Percentiles rank a stretch among this genome's conserved stretches.
These are phyloP conservation scores for Halcyon leucocephala DNA, from an alignment of 2,797 vertebrate genomes.

Conservation along the genomic window DNA sequence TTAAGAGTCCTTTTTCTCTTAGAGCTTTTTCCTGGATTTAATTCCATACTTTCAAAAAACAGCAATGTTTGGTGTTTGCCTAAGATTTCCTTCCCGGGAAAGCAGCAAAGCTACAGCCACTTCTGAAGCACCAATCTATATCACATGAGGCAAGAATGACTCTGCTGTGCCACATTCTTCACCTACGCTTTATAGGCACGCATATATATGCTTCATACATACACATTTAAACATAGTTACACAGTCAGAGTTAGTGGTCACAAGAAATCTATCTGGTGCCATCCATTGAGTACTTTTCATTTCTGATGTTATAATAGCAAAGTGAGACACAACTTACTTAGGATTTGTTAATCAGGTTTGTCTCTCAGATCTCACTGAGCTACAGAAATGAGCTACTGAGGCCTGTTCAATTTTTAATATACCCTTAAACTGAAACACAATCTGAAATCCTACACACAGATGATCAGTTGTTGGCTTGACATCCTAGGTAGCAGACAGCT, in stretches of 20 bases:
- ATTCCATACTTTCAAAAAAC: not conserved
- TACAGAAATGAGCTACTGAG: not conserved
- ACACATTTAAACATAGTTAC: not conserved
- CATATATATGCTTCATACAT: not conserved
- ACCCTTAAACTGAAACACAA: not conserved
- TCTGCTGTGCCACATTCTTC: not conserved
- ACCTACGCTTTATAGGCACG: not conserved
- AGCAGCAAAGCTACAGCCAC: not conserved
- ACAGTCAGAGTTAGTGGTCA: not conserved
- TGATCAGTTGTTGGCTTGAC: not conserved
- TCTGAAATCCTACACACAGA: not conserved
- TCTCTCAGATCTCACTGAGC: not conserved
- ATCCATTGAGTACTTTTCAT: not conserved
- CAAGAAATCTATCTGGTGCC: not conserved
- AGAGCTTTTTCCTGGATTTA: not conserved
- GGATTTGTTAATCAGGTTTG: not conserved
- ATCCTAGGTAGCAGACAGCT: not conserved
- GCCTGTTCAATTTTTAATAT: not conserved
- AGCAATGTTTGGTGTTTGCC: not conserved
- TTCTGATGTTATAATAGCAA: not conserved
- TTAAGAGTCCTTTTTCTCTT: not conserved
- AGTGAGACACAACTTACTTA: accelerated
- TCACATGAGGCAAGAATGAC: not conserved
- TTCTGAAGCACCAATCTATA: not conserved
- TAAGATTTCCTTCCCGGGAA: not conserved